Percentiles rank a stretch among this genome's conserved stretches.
Conservation (phyloP, 2,888 invertebrate genomes). For the Eurytoma adleriae region DNA sequence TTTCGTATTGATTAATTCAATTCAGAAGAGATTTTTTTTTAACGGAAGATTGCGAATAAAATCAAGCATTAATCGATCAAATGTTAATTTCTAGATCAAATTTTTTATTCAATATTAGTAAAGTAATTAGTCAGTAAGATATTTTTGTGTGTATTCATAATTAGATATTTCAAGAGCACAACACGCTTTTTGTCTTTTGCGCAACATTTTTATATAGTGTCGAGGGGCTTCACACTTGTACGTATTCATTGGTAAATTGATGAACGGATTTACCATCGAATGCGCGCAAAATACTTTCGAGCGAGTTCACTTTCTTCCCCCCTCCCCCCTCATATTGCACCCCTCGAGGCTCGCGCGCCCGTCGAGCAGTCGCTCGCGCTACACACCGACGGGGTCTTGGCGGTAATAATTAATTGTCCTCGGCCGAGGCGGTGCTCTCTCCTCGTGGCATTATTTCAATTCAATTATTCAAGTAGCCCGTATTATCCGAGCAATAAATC, state of each 20-base stretch:
- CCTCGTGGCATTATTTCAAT: conserved; percentile 62
- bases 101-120: too few species aligned
- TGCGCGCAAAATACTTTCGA: conserved; percentile 50
- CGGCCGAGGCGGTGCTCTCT: conserved; percentile 1
- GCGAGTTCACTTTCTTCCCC: conserved; percentile 16
- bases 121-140: too few species aligned
- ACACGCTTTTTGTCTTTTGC: too few species aligned
- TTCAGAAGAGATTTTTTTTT: too few species aligned
- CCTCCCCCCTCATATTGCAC: not conserved
- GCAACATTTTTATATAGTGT: too few species aligned
- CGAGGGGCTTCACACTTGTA: conserved; percentile 51
- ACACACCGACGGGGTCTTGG: conserved; percentile 29
- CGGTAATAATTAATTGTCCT: conserved; percentile 58
- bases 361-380: not conserved
- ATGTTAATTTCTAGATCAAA: too few species aligned
- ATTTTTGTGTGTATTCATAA: too few species aligned
- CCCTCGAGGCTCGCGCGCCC: not conserved
- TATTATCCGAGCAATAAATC: conserved; percentile 69
- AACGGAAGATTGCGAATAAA: too few species aligned
- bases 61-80: too few species aligned
- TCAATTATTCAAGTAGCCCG: conserved; percentile 67
- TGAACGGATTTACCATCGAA: conserved; percentile 40
- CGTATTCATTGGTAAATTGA: conserved; percentile 55
- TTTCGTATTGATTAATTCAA: too few species aligned
- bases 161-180: too few species aligned